These are phyloP conservation scores for Guaruba guarouba DNA, from an alignment of 2,113 vertebrate species.

Conservation along the genomic window DNA sequence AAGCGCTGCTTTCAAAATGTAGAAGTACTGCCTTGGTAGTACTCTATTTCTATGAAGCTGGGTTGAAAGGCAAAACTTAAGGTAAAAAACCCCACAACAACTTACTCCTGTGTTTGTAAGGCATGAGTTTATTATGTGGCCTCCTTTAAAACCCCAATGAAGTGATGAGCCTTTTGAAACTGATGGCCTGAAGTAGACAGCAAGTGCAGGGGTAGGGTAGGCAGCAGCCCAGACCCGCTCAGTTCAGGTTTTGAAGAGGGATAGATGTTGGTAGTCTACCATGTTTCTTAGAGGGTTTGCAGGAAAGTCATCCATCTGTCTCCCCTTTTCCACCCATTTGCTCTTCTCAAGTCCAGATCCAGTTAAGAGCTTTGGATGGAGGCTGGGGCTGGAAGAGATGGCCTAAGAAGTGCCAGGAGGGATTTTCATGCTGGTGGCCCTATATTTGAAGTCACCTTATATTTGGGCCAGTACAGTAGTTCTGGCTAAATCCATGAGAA, in stretches of 20 bases:
- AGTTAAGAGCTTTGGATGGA: not conserved
- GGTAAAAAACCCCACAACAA: not conserved
- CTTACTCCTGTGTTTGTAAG: not conserved
- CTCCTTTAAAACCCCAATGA: not conserved
- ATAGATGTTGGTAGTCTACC: not conserved
- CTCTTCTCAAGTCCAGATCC: not conserved
- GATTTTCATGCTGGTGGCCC: not conserved
- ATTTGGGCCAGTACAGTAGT: not conserved
- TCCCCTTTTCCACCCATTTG: not conserved
- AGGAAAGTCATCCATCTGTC: not conserved
- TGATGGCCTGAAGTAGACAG: not conserved
- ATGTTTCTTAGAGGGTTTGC: not conserved
- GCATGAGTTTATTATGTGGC: not conserved
- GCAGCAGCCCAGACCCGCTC: not conserved
- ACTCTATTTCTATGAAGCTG: not conserved
- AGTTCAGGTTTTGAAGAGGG: not conserved
- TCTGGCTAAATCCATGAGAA: slow-evolving; percentile 4
- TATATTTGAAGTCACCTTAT: not conserved
- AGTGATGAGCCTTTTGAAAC: not conserved
- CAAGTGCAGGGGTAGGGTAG: not conserved
- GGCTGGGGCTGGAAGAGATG: not conserved
- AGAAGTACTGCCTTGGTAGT: not conserved
- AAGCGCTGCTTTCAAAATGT: not conserved
- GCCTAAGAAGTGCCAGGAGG: not conserved
- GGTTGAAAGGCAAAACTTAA: not conserved